Conservation (phyloP, 2,888 invertebrate genomes). For the Acronicta psi region DNA sequence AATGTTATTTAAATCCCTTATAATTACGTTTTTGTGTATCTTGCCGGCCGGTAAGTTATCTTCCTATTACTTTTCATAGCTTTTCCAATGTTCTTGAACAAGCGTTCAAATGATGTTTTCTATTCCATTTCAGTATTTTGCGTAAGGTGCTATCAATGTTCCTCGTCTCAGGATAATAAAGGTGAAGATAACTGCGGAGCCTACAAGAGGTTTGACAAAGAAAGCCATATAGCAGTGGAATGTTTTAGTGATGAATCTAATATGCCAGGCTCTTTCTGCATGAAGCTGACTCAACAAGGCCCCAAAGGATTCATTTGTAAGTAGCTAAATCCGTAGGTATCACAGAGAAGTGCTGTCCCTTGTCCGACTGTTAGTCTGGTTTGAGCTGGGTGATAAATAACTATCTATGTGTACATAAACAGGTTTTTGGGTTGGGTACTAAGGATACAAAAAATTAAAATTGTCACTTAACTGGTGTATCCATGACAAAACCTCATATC, state of each 20-base stretch:
- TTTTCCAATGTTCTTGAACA: slow-evolving; percentile 11
- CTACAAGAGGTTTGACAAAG: slow-evolving; percentile 94
- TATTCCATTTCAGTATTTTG: slow-evolving; percentile 87
- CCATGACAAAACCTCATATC: too few species aligned
- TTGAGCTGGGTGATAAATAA: too few species aligned
- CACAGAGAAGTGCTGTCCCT: too few species aligned
- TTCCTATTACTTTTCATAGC: not conserved
- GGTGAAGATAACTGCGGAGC: slow-evolving; percentile 97
- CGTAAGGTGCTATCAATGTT: slow-evolving; percentile 98
- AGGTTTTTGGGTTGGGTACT: too few species aligned
- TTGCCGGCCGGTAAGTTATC: slow-evolving; percentile 47
- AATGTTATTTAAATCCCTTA: slow-evolving; percentile 40
- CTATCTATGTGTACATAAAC: too few species aligned
- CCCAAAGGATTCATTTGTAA: slow-evolving; percentile 98
- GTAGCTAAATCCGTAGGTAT: slow-evolving; percentile 80
- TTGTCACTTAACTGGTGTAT: too few species aligned
- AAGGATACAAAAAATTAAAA: too few species aligned
- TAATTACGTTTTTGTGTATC: slow-evolving; percentile 34
- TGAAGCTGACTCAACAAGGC: slow-evolving; percentile 97
- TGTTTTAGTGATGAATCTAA: slow-evolving; percentile 98
- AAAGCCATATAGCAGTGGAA: slow-evolving; percentile 96
- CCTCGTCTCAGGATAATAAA: slow-evolving; percentile 93
- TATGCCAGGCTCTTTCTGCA: slow-evolving; percentile 98
- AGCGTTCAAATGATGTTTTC: slow-evolving; percentile 2
- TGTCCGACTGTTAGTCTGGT: too few species aligned